Percentiles rank a stretch among this genome's conserved stretches.
phyloP scores from a whole-genome alignment of 2,797 vertebrate species.

The Discoglossus pictus region DNA sequence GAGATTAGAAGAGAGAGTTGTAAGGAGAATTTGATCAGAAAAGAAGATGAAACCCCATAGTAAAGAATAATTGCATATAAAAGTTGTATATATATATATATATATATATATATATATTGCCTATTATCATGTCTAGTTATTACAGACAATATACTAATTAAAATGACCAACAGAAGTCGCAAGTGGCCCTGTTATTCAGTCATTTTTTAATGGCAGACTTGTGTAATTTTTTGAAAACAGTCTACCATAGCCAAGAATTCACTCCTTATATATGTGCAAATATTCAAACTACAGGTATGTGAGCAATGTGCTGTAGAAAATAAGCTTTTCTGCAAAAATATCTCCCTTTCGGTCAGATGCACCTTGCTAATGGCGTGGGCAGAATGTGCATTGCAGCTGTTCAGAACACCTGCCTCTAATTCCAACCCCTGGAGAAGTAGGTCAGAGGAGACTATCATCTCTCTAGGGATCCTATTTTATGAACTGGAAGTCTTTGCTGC shows the following conservation, averaged over 20 bases:
- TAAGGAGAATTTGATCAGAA: too few relatives aligned
- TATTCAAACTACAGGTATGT: neutral
- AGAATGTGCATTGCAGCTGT: conserved; percentile 7
- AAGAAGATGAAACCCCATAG: too few relatives aligned
- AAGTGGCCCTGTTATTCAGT: neutral
- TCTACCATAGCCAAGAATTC: too few relatives aligned
- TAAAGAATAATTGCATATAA: too few relatives aligned
- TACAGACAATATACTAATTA: too few relatives aligned
- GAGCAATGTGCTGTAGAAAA: neutral
- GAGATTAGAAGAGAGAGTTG: too few relatives aligned
- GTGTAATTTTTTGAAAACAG: neutral
- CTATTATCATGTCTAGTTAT: too few relatives aligned
- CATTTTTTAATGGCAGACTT: neutral
- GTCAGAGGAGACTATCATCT: conserved; percentile 21
- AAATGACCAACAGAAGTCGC: neutral
- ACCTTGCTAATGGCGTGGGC: conserved; percentile 9
- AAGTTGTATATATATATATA: too few relatives aligned
- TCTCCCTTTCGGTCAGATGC: conserved; percentile 5
- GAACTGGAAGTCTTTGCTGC: conserved; percentile 8
- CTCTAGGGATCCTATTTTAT: conserved; percentile 6
- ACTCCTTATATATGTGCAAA: neutral
- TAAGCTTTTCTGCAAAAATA: neutral
- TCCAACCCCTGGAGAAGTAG: conserved; percentile 27
- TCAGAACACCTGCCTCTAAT: conserved; percentile 35
- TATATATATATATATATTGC: too few relatives aligned